phyloP scores from a whole-genome alignment of 2,797 vertebrate species.

The Aeoliscus strigatus region DNA sequence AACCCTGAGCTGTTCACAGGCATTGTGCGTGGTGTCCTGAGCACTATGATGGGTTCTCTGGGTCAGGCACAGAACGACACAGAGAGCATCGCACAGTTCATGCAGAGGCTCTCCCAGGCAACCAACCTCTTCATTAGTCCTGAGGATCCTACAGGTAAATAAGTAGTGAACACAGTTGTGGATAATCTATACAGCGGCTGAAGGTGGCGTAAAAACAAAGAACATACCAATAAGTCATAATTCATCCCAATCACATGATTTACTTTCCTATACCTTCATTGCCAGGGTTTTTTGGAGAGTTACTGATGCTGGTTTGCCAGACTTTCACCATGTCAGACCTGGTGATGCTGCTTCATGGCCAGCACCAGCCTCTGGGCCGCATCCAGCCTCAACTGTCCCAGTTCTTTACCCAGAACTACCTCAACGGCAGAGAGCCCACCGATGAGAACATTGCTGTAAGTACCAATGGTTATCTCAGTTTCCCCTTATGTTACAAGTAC shows the following conservation, averaged over 20 bases:
- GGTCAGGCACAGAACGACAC: conserved; percentile 83
- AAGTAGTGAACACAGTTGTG: not conserved
- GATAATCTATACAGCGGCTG: not conserved
- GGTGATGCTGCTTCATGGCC: conserved; percentile 89
- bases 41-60: conserved; percentile 87
- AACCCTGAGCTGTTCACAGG: conserved; percentile 87
- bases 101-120: conserved; percentile 87
- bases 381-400: conserved; percentile 85
- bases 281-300: conserved; percentile 87
- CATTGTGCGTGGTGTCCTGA: conserved; percentile 87
- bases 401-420: conserved; percentile 89
- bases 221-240: too few relatives aligned
- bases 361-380: conserved; percentile 85
- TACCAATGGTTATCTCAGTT: too few relatives aligned
- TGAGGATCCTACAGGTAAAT: conserved; percentile 82
- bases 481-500: too few relatives aligned
- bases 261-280: not conserved
- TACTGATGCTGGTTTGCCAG: conserved; percentile 88
- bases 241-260: not conserved
- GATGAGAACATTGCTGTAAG: conserved; percentile 84
- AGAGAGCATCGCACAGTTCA: conserved; percentile 90
- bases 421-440: conserved; percentile 82
- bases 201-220: too few relatives aligned
- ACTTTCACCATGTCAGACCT: conserved; percentile 92
- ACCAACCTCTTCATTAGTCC: conserved; percentile 88